These are phyloP conservation scores for Epirrhoe tristata DNA, from an alignment of 2,888 invertebrate genomes.

Conservation along the genomic window DNA sequence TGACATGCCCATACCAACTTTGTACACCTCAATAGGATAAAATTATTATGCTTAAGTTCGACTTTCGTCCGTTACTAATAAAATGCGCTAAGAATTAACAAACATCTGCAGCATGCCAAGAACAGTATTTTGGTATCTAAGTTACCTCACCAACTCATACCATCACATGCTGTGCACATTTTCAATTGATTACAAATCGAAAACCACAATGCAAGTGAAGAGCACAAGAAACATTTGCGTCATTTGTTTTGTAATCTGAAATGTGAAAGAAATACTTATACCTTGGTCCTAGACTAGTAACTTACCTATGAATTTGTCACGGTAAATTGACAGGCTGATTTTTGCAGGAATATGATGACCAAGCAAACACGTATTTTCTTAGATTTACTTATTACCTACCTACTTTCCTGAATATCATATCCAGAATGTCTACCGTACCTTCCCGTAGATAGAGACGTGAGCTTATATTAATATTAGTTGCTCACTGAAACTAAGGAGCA, in stretches of 20 bases:
- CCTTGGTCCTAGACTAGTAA: background rate
- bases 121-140: slow-evolving; percentile 34
- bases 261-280: slow-evolving; percentile 9
- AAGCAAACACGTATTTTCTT: too few relatives aligned
- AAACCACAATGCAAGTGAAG: slow-evolving; percentile 60
- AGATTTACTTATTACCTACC: too few relatives aligned
- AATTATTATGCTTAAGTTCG: background rate
- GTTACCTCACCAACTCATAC: slow-evolving; percentile 61
- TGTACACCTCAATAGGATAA: too few relatives aligned
- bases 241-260: slow-evolving; percentile 48
- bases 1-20: background rate
- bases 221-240: slow-evolving; percentile 62
- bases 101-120: background rate
- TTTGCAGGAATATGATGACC: too few relatives aligned
- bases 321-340: background rate
- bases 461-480: too few relatives aligned
- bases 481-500: too few relatives aligned
- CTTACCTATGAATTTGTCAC: background rate
- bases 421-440: too few relatives aligned
- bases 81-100: background rate
- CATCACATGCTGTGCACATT: slow-evolving; percentile 69
- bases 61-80: background rate
- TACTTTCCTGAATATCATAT: too few relatives aligned
- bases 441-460: too few relatives aligned
- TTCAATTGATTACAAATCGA: slow-evolving; percentile 72